A percentile compares a stretch with the other conserved stretches of the same genome.
Conservation (phyloP, 2,888 invertebrate genomes). For the Eupithecia subfuscata region DNA sequence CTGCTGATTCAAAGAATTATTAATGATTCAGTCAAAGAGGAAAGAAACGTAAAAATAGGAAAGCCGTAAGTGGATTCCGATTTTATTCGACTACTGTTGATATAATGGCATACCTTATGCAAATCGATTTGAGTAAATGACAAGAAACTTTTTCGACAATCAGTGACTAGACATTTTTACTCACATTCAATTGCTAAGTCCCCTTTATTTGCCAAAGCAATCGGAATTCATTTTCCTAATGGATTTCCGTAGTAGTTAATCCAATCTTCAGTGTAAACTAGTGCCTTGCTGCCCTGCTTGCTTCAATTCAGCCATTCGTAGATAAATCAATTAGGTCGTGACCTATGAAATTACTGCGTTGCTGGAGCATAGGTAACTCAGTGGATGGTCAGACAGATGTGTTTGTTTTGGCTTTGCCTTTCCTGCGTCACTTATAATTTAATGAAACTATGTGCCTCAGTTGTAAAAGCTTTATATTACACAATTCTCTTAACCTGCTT, state of each 20-base stretch:
- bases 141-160: conserved; percentile 1
- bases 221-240: conserved; percentile 40
- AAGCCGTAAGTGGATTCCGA: neutral
- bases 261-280: conserved; percentile 34
- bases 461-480: neutral
- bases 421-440: neutral
- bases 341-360: conserved; percentile 27
- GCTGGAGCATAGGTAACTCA: conserved; percentile 19
- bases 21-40: neutral
- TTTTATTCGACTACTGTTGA: neutral
- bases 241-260: conserved; percentile 32
- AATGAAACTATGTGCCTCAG: neutral
- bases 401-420: neutral
- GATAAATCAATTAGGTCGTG: conserved; percentile 33
- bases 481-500: neutral
- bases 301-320: conserved; percentile 27
- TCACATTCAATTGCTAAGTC: conserved; percentile 27
- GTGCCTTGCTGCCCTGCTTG: conserved; percentile 31
- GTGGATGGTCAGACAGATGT: neutral
- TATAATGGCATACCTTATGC: neutral
- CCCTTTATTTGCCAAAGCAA: conserved; percentile 33
- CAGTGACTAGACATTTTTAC: conserved; percentile 27
- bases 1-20: neutral
- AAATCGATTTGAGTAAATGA: neutral
- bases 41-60: neutral